These are phyloP conservation scores for Nephrotoma guestfalica DNA, from an alignment of 2,888 invertebrate genomes.

Conservation along the genomic window DNA sequence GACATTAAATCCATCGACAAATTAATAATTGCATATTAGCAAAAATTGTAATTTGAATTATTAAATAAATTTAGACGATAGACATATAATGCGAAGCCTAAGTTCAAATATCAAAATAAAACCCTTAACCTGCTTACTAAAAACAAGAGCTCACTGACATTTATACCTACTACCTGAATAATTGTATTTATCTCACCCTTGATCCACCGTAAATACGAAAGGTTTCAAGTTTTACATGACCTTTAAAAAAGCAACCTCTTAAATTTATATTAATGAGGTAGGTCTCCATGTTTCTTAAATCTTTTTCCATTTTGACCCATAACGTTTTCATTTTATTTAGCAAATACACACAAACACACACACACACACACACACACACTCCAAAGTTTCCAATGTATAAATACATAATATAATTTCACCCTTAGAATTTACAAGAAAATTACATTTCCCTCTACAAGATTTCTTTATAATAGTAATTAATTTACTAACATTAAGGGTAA, in stretches of 20 bases:
- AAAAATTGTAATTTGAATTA: no score
- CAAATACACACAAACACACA: background rate
- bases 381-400: background rate
- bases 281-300: background rate
- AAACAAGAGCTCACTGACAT: no score
- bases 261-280: background rate
- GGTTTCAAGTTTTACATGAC: background rate
- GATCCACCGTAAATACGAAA: background rate
- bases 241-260: background rate
- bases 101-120: no score
- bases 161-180: no score
- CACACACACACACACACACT: no score
- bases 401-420: background rate
- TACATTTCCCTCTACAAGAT: background rate
- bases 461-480: background rate
- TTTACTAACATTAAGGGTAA: background rate
- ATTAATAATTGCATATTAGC: no score
- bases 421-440: background rate
- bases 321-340: background rate
- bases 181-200: background rate
- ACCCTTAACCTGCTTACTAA: no score
- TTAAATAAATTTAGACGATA: no score
- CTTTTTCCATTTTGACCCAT: background rate
- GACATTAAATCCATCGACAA: no score
- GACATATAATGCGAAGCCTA: no score